phyloP scores from a whole-genome alignment of 2,888 invertebrate genomes.

The Aelia acuminata region DNA sequence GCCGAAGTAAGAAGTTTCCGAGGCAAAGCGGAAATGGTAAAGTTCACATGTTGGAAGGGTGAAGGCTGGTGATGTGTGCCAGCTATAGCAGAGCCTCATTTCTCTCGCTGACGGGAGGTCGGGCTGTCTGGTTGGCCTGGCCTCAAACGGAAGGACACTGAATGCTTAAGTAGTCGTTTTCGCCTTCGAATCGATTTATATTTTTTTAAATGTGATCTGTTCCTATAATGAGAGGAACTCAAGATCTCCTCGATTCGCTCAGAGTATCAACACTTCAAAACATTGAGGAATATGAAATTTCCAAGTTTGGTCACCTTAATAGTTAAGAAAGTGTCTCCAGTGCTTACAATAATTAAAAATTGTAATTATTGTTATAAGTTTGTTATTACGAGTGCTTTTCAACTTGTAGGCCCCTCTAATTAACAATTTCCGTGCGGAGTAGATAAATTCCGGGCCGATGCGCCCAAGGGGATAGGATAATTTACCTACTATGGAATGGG shows the following conservation, averaged over 20 bases:
- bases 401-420: no score
- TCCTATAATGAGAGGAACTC: neutral
- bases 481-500: no score
- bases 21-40: slow-evolving; percentile 43
- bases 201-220: slow-evolving; percentile 4
- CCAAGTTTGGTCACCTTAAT: neutral
- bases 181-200: slow-evolving; percentile 24
- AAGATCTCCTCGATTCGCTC: neutral
- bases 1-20: slow-evolving; percentile 17
- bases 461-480: no score
- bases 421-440: no score
- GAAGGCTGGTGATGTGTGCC: slow-evolving; percentile 44
- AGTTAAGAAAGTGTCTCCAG: no score
- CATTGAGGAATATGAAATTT: neutral
- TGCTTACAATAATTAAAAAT: no score
- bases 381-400: no score
- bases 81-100: slow-evolving; percentile 34
- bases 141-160: slow-evolving; percentile 44
- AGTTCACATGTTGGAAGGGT: slow-evolving; percentile 37
- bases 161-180: slow-evolving; percentile 30
- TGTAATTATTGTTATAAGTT: no score
- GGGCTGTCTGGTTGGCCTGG: slow-evolving; percentile 18
- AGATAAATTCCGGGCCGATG: no score
- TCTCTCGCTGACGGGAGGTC: slow-evolving; percentile 30
- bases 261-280: neutral